phyloP scores from a whole-genome alignment of 2,888 invertebrate genomes.

The Argyra leucocephala region DNA sequence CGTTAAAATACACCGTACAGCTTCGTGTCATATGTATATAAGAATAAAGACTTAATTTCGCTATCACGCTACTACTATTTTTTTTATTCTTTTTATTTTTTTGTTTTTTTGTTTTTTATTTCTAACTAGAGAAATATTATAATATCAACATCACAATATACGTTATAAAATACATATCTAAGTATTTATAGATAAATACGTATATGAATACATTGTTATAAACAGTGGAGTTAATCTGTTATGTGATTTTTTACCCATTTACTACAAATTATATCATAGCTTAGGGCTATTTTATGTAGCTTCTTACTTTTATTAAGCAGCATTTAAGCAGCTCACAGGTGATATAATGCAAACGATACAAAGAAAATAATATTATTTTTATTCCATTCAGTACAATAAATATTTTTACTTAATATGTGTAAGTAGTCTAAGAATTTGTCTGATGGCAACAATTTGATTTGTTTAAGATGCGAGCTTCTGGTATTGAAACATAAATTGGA shows the following conservation, averaged over 20 bases:
- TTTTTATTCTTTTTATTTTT: neutral
- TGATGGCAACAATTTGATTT: neutral
- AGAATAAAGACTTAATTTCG: neutral
- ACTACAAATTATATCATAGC: slow-evolving; percentile 3
- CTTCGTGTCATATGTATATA: neutral
- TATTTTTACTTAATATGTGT: no score
- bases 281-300: neutral
- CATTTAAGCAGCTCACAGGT: neutral
- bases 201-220: no score
- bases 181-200: no score
- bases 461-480: neutral
- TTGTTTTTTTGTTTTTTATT: neutral
- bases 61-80: neutral
- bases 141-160: neutral
- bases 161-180: neutral
- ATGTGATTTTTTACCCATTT: neutral
- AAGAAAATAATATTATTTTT: no score
- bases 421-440: neutral
- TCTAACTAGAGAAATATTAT: neutral
- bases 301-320: neutral
- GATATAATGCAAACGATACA: neutral
- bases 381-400: no score
- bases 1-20: neutral
- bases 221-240: no score
- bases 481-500: neutral